Evolutionary conservation across 2,888 invertebrate species (phyloP), one percentile per base, ranked within the genome.

Genomic region (Chloroclysta siterata): DNA sequence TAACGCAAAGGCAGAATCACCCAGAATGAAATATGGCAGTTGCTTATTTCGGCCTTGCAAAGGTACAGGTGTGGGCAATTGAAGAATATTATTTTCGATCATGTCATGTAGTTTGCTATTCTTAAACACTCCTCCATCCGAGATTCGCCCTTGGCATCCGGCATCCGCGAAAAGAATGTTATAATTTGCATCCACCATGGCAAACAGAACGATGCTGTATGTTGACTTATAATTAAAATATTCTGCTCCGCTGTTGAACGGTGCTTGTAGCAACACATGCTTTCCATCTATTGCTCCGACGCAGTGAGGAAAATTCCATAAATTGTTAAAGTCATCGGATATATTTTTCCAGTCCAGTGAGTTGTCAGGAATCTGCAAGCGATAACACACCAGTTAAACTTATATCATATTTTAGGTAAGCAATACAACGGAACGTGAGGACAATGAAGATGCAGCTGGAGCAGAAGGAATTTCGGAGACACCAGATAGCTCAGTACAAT

Each of bases 371-470:
- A 50, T 57, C 57, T 57, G 51, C 48, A 57, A 57, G 48, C 33
- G 56, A 56, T 56, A 48, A 48, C 41, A 41, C 54, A 54, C 33
- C 29, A 47, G 33, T 56, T 56, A 36, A 36, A 36, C 8, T 36
- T 36, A 36, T 8, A 36, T 36, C 33, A 36, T 36, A 36, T 56
- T 56, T 46, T 28, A 42, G 60, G 60, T 60, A 60, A 60, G 60
- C 60, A 60, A 53, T 60, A 53, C 52, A 44, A 59, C 41, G 60
- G 53, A 60, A 60, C 46, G 36, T 47, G 60, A 36, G 53, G 60
- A 60, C 53, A 60, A 53, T 60, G 60, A 60, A 60, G 53, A 60
- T 53, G 60, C 60, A 53, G 53, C 53, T 53, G 60, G 53, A 60
- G 53, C 53, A 53, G 58, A 58, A 60, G 46, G 47, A 60, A 53